A percentile compares a stretch with the other conserved stretches of the same genome.
These are phyloP conservation scores for Picus viridis DNA, from an alignment of 2,797 vertebrate species.

Conservation along the genomic window DNA sequence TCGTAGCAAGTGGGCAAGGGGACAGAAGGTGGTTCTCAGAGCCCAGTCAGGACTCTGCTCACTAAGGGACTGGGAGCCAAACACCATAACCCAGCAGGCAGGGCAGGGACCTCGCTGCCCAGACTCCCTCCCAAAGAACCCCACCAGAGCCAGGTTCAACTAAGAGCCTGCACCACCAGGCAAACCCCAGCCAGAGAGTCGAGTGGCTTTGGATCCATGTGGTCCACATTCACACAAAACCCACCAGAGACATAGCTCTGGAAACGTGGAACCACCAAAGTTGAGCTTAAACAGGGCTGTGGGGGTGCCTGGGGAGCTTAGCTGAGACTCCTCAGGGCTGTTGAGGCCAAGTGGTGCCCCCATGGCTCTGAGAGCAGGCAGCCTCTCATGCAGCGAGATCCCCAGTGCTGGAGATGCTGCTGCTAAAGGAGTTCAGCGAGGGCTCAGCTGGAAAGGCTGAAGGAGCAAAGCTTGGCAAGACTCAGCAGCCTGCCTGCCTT, in stretches of 20 bases:
- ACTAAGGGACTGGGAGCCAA: background rate
- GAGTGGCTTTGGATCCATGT: rapidly evolving
- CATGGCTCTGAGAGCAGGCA: too few species aligned
- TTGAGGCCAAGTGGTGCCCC: too few species aligned
- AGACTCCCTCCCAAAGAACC: background rate
- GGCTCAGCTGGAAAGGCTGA: background rate
- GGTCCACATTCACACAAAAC: too few species aligned
- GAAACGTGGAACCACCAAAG: background rate
- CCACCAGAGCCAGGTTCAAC: background rate
- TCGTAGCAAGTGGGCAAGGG: background rate
- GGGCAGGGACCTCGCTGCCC: background rate
- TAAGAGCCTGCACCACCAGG: background rate
- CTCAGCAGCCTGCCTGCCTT: background rate
- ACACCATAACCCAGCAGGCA: background rate
- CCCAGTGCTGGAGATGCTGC: background rate
- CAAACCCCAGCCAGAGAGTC: background rate
- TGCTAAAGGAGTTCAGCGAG: background rate
- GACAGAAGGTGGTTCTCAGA: background rate
- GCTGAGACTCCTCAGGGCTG: background rate
- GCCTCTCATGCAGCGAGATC: background rate
- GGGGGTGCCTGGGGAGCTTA: background rate
- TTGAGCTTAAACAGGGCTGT: background rate
- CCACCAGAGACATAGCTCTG: rapidly evolving
- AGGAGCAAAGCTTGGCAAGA: background rate
- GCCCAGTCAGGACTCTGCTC: background rate